Conservation (phyloP, 2,113 vertebrate genomes). For the Arenaria interpres region DNA sequence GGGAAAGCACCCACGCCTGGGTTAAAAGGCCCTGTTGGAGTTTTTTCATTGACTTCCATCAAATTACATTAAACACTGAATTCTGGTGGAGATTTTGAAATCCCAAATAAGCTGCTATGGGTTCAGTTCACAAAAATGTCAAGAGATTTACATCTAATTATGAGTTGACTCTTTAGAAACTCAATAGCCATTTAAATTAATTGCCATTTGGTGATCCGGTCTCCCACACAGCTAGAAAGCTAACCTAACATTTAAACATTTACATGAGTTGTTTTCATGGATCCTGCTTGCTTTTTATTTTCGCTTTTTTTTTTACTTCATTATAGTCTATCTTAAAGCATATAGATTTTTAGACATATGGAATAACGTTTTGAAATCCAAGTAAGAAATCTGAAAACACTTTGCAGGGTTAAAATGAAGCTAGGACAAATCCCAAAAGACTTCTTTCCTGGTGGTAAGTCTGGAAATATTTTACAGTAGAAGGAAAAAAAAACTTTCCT, state of each 20-base stretch:
- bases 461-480: background rate
- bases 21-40: background rate
- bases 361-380: background rate
- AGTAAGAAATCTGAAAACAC: background rate
- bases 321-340: background rate
- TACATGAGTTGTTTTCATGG: background rate
- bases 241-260: background rate
- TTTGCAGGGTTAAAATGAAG: background rate
- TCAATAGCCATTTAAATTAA: background rate
- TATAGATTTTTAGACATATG: background rate
- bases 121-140: background rate
- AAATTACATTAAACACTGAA: background rate
- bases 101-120: background rate
- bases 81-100: background rate
- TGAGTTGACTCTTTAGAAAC: background rate
- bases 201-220: background rate
- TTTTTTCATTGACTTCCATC: background rate
- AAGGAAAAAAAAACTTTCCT: background rate
- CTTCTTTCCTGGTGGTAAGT: background rate
- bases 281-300: rapidly evolving
- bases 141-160: background rate
- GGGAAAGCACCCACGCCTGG: background rate
- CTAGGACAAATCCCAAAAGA: background rate
- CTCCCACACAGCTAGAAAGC: background rate
- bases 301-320: no score